Evolutionary conservation across 2,797 vertebrate genomes (phyloP).

Genomic region (Rhadinocentrus ornatus): DNA sequence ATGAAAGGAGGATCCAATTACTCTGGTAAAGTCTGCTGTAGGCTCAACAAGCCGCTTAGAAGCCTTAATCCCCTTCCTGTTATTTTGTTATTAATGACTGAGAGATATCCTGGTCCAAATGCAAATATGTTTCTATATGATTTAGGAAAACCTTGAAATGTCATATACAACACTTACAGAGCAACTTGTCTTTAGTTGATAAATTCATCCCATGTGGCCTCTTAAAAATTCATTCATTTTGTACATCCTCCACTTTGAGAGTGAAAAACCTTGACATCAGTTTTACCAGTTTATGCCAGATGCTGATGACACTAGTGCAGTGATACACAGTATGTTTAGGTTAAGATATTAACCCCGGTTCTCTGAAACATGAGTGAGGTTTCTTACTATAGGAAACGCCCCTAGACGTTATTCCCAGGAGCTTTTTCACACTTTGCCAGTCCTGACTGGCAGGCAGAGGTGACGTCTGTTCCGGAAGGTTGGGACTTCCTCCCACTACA

Average conservation of each 20-base stretch:
- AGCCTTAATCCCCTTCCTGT: constrained; percentile 23
- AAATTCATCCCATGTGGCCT: not conserved
- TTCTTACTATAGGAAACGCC: too few relatives aligned
- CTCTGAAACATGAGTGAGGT: too few relatives aligned
- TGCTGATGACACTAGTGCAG: constrained; percentile 7
- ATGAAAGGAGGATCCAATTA: constrained; percentile 35
- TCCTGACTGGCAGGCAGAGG: too few relatives aligned
- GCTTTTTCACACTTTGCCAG: too few relatives aligned
- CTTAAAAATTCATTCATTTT: not conserved
- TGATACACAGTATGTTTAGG: too few relatives aligned
- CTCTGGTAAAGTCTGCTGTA: constrained; percentile 6
- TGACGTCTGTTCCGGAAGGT: too few relatives aligned
- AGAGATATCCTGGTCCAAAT: constrained; percentile 5
- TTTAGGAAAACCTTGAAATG: too few relatives aligned
- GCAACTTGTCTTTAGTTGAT: not conserved
- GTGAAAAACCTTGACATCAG: not conserved
- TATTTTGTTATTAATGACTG: not conserved
- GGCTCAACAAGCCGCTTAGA: constrained; percentile 3
- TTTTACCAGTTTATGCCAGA: constrained; percentile 14
- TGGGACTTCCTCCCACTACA: too few relatives aligned
- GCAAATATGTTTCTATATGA: not conserved
- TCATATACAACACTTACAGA: too few relatives aligned
- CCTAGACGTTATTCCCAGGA: too few relatives aligned
- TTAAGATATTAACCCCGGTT: too few relatives aligned
- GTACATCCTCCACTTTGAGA: constrained; percentile 1